phyloP scores from a whole-genome alignment of 2,888 invertebrate genomes.

The Drosophila nr. perissopoda region DNA sequence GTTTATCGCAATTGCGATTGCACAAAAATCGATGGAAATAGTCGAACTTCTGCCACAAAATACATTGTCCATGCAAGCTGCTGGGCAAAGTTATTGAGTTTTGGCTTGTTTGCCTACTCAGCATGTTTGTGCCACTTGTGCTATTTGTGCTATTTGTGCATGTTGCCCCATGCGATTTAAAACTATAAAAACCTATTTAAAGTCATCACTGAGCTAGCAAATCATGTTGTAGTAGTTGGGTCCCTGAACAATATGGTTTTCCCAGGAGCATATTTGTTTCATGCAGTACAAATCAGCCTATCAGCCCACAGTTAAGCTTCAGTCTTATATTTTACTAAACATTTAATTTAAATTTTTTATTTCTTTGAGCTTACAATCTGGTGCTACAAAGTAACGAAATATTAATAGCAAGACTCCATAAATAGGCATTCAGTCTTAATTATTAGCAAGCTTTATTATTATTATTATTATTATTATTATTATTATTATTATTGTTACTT shows the following conservation, averaged over 20 bases:
- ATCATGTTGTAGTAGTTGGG: background rate
- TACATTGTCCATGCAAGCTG: background rate
- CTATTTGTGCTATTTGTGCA: slow-evolving; percentile 24
- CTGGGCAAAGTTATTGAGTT: slow-evolving; percentile 26
- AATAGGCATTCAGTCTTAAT: background rate
- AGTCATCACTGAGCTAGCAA: background rate
- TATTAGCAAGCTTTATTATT: too few species aligned
- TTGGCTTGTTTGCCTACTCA: slow-evolving; percentile 26
- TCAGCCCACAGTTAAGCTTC: background rate
- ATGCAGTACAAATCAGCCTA: background rate
- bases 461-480: background rate
- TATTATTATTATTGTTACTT: background rate
- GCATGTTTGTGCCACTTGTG: slow-evolving; percentile 37
- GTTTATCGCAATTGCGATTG: slow-evolving; percentile 37
- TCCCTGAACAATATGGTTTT: background rate
- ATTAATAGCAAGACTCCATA: background rate
- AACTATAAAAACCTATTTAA: background rate
- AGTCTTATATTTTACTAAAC: background rate
- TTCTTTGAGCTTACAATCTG: background rate
- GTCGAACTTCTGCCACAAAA: slow-evolving; percentile 30
- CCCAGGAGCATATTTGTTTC: background rate
- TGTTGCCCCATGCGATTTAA: background rate
- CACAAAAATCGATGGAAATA: slow-evolving; percentile 48
- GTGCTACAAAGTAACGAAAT: background rate
- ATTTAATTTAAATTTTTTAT: background rate